Conservation (phyloP, 2,113 vertebrate species). For the Coryphaenoides rupestris region DNA sequence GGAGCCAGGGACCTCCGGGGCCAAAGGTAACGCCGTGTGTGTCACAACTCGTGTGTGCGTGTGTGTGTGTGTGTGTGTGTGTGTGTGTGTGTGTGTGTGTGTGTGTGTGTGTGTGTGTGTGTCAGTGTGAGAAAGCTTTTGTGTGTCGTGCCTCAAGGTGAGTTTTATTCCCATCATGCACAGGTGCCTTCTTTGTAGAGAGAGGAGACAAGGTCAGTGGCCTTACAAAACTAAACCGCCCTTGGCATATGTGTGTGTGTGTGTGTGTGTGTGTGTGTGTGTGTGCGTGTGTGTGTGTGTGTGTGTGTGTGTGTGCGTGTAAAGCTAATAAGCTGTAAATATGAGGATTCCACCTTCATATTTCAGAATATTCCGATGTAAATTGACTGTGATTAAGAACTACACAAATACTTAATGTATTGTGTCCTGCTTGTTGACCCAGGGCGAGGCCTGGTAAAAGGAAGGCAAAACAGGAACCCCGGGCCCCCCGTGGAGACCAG, state of each 20-base stretch:
- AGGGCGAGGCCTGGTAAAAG: conserved; percentile 84
- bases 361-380: too few species aligned
- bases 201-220: conserved; percentile 86
- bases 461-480: conserved; percentile 77
- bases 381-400: too few species aligned
- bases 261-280: too few species aligned
- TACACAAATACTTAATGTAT: neutral
- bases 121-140: neutral
- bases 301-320: too few species aligned
- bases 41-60: neutral
- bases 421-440: neutral
- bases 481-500: conserved; percentile 78
- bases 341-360: too few species aligned
- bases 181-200: conserved; percentile 66
- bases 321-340: too few species aligned
- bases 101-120: too few species aligned
- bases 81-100: neutral
- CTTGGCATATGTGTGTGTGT: neutral
- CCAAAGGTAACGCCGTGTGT: conserved; percentile 74
- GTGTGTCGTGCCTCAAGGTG: conserved; percentile 1
- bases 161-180: conserved; percentile 20
- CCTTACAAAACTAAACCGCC: neutral
- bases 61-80: conserved; percentile 8
- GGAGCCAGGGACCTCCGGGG: conserved; percentile 82
- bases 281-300: conserved; percentile 1